phyloP scores from a whole-genome alignment of 2,797 vertebrate species.

The Acrossocheilus fasciatus region DNA sequence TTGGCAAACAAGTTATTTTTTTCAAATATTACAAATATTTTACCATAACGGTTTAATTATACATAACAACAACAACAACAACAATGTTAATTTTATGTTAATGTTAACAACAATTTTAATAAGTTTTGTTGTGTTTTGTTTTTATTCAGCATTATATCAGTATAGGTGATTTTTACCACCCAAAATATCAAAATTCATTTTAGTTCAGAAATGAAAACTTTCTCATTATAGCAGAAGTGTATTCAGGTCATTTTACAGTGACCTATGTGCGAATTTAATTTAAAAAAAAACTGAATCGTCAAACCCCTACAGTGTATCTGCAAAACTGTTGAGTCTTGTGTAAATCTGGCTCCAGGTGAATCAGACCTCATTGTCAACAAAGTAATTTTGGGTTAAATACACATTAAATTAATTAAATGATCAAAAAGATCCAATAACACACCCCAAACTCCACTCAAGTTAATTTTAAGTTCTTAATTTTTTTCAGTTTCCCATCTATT shows the following conservation, averaged over 20 bases:
- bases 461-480: conserved; percentile 12
- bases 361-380: neutral
- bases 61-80: too few relatives aligned
- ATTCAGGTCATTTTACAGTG: neutral
- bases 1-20: neutral
- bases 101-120: neutral
- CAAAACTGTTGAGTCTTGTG: neutral
- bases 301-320: neutral
- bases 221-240: neutral
- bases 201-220: neutral
- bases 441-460: conserved; percentile 8
- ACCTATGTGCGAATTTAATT: neutral
- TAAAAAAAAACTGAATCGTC: neutral
- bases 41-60: neutral
- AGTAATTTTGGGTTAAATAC: neutral
- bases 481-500: conserved; percentile 49
- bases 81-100: too few relatives aligned
- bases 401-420: neutral
- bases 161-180: neutral
- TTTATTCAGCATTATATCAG: neutral
- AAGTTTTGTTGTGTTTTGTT: neutral
- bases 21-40: neutral
- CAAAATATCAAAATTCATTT: neutral
- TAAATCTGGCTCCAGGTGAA: neutral
- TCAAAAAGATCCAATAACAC: neutral